A percentile compares a stretch with the other conserved stretches of the same genome.
These are phyloP conservation scores for Coelogynopora nodosa DNA, from an alignment of 2,888 invertebrate genomes.

Conservation along the genomic window DNA sequence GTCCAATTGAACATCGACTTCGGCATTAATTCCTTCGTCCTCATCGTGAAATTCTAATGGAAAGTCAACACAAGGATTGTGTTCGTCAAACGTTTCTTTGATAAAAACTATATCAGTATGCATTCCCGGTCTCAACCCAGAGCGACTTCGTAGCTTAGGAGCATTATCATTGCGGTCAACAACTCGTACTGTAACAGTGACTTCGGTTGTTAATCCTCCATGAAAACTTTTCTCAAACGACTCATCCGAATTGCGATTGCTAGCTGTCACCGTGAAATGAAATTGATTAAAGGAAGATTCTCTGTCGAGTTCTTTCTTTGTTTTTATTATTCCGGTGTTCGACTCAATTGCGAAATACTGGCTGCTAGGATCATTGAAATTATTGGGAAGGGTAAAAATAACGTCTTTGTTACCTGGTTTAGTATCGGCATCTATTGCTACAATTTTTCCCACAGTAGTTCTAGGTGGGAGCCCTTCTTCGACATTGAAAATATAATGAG, in stretches of 20 bases:
- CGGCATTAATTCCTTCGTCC: conserved; percentile 33
- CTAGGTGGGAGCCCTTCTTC: conserved; percentile 20
- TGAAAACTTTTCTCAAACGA: not conserved
- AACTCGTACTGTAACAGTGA: conserved; percentile 26
- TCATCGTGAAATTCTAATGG: conserved; percentile 35
- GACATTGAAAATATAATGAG: conserved; percentile 5
- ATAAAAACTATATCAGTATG: not conserved
- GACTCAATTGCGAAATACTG: conserved; percentile 26
- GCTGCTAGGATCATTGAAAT: not conserved
- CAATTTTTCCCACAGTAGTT: conserved; percentile 30
- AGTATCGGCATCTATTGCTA: conserved; percentile 31
- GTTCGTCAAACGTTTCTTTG: not conserved
- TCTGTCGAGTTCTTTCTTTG: conserved; percentile 26
- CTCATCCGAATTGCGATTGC: conserved; percentile 22
- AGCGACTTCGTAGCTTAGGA: not conserved
- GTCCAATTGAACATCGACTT: conserved; percentile 5
- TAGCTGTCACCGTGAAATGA: not conserved
- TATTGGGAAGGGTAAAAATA: not conserved
- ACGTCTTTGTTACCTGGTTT: conserved; percentile 10
- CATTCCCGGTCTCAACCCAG: not conserved
- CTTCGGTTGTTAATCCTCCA: not conserved
- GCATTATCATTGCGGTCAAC: conserved; percentile 37
- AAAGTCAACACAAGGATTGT: conserved; percentile 35
- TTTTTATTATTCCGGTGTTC: conserved; percentile 26
- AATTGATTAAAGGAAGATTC: not conserved